Evolutionary conservation across 2,113 vertebrate genomes (phyloP).

Genomic region (Eulemur macaco): DNA sequence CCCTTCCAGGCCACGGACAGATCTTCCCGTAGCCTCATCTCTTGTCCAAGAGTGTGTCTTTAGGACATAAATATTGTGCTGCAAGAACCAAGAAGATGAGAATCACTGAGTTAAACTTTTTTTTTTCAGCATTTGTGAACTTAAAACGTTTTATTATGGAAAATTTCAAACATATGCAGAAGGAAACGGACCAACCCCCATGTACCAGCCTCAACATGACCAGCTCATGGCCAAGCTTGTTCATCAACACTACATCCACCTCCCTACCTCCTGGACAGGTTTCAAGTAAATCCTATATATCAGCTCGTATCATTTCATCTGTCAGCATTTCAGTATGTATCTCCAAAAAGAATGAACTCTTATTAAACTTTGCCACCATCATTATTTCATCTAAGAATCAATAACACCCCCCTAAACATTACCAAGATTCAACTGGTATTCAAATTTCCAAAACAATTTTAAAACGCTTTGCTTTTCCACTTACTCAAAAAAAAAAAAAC

Average conservation of each 20-base stretch:
- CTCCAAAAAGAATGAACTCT: neutral
- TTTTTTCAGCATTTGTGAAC: slow-evolving; percentile 10
- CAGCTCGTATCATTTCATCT: neutral
- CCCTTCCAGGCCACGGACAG: neutral
- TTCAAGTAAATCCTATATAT: neutral
- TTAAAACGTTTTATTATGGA: neutral
- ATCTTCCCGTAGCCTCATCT: neutral
- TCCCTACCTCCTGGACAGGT: neutral
- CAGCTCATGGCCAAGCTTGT: neutral
- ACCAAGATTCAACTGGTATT: neutral
- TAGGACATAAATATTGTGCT: neutral
- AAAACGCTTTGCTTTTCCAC: neutral
- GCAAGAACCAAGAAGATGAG: neutral
- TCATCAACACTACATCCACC: neutral
- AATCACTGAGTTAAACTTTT: neutral
- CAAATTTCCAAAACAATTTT: neutral
- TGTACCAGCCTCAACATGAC: neutral
- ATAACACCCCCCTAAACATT: neutral
- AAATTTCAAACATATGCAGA: neutral
- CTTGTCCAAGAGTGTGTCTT: neutral
- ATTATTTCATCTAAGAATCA: neutral
- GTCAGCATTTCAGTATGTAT: neutral
- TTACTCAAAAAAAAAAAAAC: neutral
- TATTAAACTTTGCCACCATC: neutral
- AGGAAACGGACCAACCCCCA: neutral